phyloP scores from a whole-genome alignment of 1,140 invertebrate genomes.

The Hylyphantes graminicola region DNA sequence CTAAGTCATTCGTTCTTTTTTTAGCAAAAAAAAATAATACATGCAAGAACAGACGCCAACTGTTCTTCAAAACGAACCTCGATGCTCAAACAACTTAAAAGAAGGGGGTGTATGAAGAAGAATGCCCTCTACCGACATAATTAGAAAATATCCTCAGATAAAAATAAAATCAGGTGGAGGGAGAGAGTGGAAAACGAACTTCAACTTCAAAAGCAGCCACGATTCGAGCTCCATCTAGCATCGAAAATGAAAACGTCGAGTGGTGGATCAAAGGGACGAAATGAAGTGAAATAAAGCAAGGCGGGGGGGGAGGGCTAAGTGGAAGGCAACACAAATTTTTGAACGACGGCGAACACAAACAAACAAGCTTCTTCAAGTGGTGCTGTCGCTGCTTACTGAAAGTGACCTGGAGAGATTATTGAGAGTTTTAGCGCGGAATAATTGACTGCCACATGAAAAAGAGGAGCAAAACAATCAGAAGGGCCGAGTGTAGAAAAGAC shows the following conservation, averaged over 20 bases:
- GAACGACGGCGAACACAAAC: constrained; percentile 41
- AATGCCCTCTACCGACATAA: constrained; percentile 59
- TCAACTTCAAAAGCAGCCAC: constrained; percentile 48
- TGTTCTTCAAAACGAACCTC: no score
- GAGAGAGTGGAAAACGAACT: background rate
- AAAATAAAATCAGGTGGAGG: constrained; percentile 53
- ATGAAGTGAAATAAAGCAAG: constrained; percentile 13
- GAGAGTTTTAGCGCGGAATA: constrained; percentile 52
- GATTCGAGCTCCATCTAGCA: constrained; percentile 56
- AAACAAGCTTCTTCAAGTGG: constrained; percentile 46
- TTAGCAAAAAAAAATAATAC: no score
- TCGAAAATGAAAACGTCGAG: constrained; percentile 57
- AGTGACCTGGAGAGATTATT: constrained; percentile 58
- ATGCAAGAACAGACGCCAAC: no score
- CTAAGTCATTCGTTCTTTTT: no score
- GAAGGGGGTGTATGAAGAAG: constrained; percentile 30
- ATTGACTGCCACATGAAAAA: constrained; percentile 49
- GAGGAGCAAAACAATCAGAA: background rate
- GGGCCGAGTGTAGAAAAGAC: constrained; percentile 26
- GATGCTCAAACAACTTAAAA: no score
- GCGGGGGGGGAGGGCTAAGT: constrained; percentile 1
- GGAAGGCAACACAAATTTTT: constrained; percentile 48
- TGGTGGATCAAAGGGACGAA: constrained; percentile 48
- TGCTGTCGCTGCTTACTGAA: constrained; percentile 37
- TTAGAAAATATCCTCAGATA: constrained; percentile 59